A percentile compares a stretch with the other conserved stretches of the same genome.
phyloP scores from a whole-genome alignment of 2,888 invertebrate genomes.

The Yponomeuta plumbellus region DNA sequence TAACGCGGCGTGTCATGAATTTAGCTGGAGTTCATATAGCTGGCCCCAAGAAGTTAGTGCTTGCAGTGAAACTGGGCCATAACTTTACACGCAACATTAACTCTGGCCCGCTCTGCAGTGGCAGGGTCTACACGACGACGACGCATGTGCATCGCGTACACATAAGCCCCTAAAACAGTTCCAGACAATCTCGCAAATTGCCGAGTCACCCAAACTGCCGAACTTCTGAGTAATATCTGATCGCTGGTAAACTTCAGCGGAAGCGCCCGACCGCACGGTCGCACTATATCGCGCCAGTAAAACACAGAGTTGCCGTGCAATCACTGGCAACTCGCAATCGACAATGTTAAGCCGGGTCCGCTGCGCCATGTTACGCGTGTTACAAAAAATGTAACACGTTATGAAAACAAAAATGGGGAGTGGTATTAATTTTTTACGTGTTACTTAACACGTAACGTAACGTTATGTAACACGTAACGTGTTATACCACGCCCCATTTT shows the following conservation, averaged over 20 bases:
- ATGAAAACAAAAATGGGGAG: too few relatives aligned
- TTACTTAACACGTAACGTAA: too few relatives aligned
- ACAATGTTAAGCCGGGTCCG: too few relatives aligned
- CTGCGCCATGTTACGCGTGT: too few relatives aligned
- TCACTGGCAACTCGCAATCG: not conserved
- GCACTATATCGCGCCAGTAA: not conserved
- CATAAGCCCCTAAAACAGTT: conserved; percentile 31
- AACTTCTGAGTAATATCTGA: conserved; percentile 29
- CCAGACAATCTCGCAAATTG: conserved; percentile 39
- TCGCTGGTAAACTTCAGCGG: conserved; percentile 29
- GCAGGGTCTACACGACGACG: conserved; percentile 36
- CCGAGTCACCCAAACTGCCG: conserved; percentile 26
- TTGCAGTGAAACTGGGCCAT: conserved; percentile 60
- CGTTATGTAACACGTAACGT: too few relatives aligned
- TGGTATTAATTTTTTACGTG: too few relatives aligned
- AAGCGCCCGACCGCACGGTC: not conserved
- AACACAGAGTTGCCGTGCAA: not conserved
- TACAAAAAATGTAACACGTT: too few relatives aligned
- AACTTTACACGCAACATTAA: conserved; percentile 73
- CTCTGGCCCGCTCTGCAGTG: conserved; percentile 44
- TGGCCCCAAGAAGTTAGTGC: conserved; percentile 49
- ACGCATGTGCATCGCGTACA: conserved; percentile 22
- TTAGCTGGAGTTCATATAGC: conserved; percentile 47
- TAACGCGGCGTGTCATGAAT: conserved; percentile 57
- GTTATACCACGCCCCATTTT: too few relatives aligned